Conservation (phyloP, 2,113 vertebrate species). For the Mus spicilegus region DNA sequence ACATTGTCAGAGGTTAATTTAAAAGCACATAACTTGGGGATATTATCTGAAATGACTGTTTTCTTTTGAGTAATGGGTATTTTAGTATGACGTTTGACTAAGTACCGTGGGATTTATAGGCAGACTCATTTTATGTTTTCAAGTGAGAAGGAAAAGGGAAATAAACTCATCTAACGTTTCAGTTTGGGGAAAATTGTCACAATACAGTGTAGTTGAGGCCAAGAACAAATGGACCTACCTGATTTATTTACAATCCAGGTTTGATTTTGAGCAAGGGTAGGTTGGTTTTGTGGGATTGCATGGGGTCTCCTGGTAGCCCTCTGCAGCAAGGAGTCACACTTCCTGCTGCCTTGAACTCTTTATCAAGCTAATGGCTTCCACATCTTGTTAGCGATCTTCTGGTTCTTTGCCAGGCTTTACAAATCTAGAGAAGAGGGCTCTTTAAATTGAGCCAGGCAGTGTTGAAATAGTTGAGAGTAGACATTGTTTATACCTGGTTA, state of each 20-base stretch:
- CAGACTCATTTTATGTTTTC: neutral
- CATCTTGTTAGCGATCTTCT: constrained; percentile 44
- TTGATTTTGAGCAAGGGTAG: neutral
- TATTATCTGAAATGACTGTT: constrained; percentile 19
- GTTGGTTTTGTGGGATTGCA: neutral
- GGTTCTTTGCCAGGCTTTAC: constrained; percentile 18
- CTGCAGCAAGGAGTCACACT: neutral
- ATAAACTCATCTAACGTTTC: neutral
- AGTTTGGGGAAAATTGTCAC: neutral
- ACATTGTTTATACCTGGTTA: neutral
- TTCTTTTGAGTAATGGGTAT: neutral
- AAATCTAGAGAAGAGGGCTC: neutral
- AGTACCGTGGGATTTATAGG: neutral
- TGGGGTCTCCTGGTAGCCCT: neutral
- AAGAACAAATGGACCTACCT: neutral
- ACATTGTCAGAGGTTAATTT: neutral
- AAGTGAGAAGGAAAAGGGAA: constrained; percentile 27
- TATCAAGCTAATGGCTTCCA: neutral
- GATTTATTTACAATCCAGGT: neutral
- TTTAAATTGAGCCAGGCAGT: neutral
- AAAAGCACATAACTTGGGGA: neutral
- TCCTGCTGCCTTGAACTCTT: neutral
- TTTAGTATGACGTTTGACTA: constrained; percentile 19
- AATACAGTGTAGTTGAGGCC: neutral
- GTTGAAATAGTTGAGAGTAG: neutral